These are phyloP conservation scores for Chrysocyon brachyurus DNA, from an alignment of 2,797 vertebrate genomes.

Conservation along the genomic window DNA sequence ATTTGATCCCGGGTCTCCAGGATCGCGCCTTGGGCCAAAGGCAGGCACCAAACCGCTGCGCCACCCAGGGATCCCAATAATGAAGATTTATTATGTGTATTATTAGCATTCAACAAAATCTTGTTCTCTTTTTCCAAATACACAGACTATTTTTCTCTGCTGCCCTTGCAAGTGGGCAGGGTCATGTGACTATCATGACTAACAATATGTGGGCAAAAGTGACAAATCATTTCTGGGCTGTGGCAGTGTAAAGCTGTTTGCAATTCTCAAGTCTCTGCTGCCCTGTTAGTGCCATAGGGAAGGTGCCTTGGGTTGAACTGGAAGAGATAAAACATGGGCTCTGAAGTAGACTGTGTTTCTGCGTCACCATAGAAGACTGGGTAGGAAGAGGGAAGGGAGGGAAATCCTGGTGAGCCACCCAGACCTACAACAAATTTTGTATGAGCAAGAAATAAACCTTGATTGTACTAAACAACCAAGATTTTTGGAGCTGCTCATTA, in stretches of 20 bases:
- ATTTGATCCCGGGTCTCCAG: too few species aligned
- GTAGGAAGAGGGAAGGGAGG: too few species aligned
- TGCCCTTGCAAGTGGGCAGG: not conserved
- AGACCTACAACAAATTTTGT: conserved; percentile 17
- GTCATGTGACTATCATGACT: conserved; percentile 19
- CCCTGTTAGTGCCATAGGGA: not conserved
- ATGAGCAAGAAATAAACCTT: conserved; percentile 46
- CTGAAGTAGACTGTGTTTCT: not conserved
- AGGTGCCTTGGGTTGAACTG: conserved; percentile 16
- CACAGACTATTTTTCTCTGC: conserved; percentile 46
- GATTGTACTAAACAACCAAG: conserved; percentile 19
- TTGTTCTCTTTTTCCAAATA: not conserved
- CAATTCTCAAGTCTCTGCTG: not conserved
- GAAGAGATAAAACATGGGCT: not conserved
- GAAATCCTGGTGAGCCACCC: not conserved
- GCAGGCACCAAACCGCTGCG: too few species aligned
- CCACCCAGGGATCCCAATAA: not conserved
- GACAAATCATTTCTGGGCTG: conserved; percentile 11
- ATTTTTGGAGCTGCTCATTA: conserved; percentile 32
- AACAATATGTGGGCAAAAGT: conserved; percentile 36
- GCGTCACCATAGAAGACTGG: not conserved
- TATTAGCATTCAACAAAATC: not conserved
- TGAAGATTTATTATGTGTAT: not conserved
- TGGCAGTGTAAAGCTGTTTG: conserved; percentile 21
- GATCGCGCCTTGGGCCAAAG: too few species aligned